Conservation (phyloP, 2,888 invertebrate species). For the Deroplatys truncata region DNA sequence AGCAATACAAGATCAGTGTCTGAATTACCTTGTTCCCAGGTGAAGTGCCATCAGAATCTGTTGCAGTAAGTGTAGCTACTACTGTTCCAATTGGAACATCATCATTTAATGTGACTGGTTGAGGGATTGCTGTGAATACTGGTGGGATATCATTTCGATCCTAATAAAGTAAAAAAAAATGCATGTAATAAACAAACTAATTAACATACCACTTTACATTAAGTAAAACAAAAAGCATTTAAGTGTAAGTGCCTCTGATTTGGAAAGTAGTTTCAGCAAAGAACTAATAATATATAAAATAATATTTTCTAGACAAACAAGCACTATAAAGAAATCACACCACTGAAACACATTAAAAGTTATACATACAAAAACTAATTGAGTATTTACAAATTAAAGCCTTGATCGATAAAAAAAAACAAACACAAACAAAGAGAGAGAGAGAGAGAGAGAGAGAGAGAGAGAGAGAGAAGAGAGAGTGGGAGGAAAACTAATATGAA, state of each 20-base stretch:
- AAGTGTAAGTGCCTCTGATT: not conserved
- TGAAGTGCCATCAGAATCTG: conserved; percentile 78
- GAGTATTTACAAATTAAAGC: too few species aligned
- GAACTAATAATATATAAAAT: too few species aligned
- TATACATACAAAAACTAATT: too few species aligned
- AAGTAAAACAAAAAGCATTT: not conserved
- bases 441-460: too few species aligned
- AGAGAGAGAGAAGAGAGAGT: too few species aligned
- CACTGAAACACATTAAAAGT: too few species aligned
- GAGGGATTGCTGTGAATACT: conserved; percentile 76
- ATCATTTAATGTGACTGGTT: conserved; percentile 79
- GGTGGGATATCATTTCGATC: conserved; percentile 88
- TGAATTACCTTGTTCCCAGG: conserved; percentile 69
- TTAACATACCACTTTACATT: not conserved
- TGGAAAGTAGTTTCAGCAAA: not conserved
- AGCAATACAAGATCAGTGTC: too few species aligned
- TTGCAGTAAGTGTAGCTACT: conserved; percentile 73
- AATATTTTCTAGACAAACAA: too few species aligned
- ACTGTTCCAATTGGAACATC: conserved; percentile 76
- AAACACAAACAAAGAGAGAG: too few species aligned
- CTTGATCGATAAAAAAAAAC: too few species aligned
- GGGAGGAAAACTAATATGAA: too few species aligned
- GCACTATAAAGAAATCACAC: too few species aligned
- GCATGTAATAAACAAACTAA: not conserved
- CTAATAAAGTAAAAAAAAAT: conserved; percentile 43